phyloP scores from a whole-genome alignment of 2,888 invertebrate genomes.

The Morpho achilles region DNA sequence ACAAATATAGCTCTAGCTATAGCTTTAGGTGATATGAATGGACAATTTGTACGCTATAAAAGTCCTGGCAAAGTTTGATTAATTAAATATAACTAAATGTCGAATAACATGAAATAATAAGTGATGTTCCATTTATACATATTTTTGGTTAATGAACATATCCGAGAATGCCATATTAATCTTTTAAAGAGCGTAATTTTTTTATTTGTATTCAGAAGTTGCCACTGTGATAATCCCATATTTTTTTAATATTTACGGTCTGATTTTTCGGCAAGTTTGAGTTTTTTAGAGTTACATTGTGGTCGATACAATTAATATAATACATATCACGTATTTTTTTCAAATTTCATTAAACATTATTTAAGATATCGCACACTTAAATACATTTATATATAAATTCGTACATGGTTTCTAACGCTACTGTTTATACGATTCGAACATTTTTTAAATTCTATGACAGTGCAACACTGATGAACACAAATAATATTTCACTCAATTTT shows the following conservation, averaged over 20 bases:
- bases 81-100: no score
- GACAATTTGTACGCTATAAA: conserved; percentile 12
- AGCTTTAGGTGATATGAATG: conserved; percentile 31
- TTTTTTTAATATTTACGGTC: no score
- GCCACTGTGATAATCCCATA: no score
- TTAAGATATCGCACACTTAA: conserved; percentile 21
- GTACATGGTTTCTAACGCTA: conserved; percentile 44
- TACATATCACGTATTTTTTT: conserved; percentile 17
- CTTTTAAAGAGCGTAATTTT: not conserved
- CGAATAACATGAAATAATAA: no score
- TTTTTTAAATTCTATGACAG: conserved; percentile 23
- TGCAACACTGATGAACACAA: conserved; percentile 30
- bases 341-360: conserved; percentile 17
- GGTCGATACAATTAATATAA: not conserved
- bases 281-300: no score
- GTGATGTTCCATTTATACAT: no score
- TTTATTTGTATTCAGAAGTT: not conserved
- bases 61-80: no score
- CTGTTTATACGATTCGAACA: conserved; percentile 15
- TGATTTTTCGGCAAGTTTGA: no score
- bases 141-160: no score
- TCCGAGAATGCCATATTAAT: no score
- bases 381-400: conserved; percentile 57
- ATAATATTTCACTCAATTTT: conserved; percentile 1
- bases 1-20: conserved; percentile 66